Percentiles rank a stretch among this genome's conserved stretches.
Conservation (phyloP, 2,888 invertebrate genomes). For the Ernsta delagoae region DNA sequence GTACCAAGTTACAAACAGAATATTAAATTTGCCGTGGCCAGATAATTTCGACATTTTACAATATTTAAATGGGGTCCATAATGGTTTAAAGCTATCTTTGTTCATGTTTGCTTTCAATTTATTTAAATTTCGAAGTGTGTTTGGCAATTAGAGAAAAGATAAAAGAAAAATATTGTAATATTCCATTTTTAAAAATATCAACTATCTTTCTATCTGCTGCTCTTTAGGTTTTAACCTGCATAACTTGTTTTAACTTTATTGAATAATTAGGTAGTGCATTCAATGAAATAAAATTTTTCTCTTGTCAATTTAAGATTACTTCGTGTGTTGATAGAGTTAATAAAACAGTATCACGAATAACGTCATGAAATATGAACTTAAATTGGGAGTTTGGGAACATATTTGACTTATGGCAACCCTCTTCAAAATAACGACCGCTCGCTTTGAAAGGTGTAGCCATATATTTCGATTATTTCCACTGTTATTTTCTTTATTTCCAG, state of each 20-base stretch:
- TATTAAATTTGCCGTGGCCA: neutral
- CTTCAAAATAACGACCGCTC: neutral
- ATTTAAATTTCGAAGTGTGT: neutral
- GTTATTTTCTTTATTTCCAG: too few relatives aligned
- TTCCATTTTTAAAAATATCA: neutral
- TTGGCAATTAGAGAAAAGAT: neutral
- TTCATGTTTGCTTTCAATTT: neutral
- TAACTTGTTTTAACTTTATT: too few relatives aligned
- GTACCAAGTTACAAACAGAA: neutral
- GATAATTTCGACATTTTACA: neutral
- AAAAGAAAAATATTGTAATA: neutral
- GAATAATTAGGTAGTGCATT: too few relatives aligned
- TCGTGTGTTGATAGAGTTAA: too few relatives aligned
- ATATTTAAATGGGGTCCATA: conserved; percentile 1
- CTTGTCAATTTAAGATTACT: too few relatives aligned
- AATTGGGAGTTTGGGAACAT: neutral
- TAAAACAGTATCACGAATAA: neutral
- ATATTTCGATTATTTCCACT: neutral
- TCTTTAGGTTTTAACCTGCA: too few relatives aligned
- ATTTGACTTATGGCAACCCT: conserved; percentile 1
- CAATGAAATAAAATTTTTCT: too few relatives aligned
- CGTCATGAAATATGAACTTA: neutral
- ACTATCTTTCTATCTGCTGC: too few relatives aligned
- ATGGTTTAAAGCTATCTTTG: neutral
- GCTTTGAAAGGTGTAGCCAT: neutral